Conservation (phyloP, 2,797 vertebrate species). For the Syngnathus acus region DNA sequence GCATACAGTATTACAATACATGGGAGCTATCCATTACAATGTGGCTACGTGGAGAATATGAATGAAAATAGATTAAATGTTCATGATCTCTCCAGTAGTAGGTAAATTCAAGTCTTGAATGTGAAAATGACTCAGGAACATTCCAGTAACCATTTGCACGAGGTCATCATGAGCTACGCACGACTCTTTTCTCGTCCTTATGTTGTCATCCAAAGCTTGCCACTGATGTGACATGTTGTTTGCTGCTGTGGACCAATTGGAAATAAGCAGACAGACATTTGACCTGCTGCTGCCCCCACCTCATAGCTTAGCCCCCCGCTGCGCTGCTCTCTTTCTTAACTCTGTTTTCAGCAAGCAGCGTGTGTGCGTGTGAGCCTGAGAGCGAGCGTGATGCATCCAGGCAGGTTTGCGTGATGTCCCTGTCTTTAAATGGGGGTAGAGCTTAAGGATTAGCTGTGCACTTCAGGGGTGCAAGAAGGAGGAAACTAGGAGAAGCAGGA, state of each 20-base stretch:
- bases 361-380: conserved; percentile 18
- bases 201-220: conserved; percentile 21
- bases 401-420: conserved; percentile 58
- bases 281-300: conserved; percentile 22
- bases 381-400: conserved; percentile 39
- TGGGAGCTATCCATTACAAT: not conserved
- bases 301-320: conserved; percentile 42
- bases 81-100: not conserved
- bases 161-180: not conserved
- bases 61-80: not conserved
- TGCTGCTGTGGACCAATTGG: conserved; percentile 27
- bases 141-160: not conserved
- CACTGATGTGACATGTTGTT: conserved; percentile 20
- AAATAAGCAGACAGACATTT: conserved; percentile 22
- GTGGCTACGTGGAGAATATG: not conserved
- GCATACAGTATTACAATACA: not conserved
- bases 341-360: conserved; percentile 28
- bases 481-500: conserved; percentile 24
- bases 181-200: conserved; percentile 13
- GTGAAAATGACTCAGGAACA: not conserved
- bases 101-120: not conserved
- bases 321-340: conserved; percentile 34
- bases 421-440: conserved; percentile 52
- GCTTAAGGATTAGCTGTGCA: conserved; percentile 62
- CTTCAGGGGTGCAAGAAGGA: conserved; percentile 55